phyloP scores from a whole-genome alignment of 2,888 invertebrate genomes.

The Abrostola triplasia region DNA sequence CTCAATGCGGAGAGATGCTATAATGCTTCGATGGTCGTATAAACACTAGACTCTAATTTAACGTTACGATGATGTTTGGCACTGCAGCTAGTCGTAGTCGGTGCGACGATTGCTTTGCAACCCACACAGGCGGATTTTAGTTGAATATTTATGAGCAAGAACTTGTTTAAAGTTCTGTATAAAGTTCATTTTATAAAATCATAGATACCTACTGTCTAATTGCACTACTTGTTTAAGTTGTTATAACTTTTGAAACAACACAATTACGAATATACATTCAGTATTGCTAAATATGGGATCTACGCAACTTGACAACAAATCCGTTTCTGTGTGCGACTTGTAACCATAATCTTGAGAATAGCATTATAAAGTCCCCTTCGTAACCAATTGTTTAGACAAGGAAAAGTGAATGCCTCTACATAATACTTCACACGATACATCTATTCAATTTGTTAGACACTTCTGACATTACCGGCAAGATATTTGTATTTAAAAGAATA shows the following conservation, averaged over 20 bases:
- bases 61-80: conserved; percentile 69
- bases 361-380: conserved; percentile 51
- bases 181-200: background rate
- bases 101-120: conserved; percentile 65
- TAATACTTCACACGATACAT: conserved; percentile 57
- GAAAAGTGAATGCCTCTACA: conserved; percentile 61
- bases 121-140: conserved; percentile 63
- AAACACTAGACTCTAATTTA: conserved; percentile 73
- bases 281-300: background rate
- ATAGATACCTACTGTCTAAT: background rate
- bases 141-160: conserved; percentile 39
- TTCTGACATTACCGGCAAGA: conserved; percentile 42
- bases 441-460: conserved; percentile 55
- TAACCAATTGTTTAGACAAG: conserved; percentile 63
- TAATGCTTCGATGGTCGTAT: conserved; percentile 68
- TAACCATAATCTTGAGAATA: conserved; percentile 54
- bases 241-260: background rate
- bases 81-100: conserved; percentile 58
- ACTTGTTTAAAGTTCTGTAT: conserved; percentile 1
- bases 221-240: background rate
- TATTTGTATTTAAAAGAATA: conserved; percentile 45
- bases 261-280: background rate
- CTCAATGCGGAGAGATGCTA: conserved; percentile 79
- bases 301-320: conserved; percentile 26
- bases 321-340: conserved; percentile 33